phyloP scores from a whole-genome alignment of 2,113 vertebrate genomes.

The Platysternon megacephalum region DNA sequence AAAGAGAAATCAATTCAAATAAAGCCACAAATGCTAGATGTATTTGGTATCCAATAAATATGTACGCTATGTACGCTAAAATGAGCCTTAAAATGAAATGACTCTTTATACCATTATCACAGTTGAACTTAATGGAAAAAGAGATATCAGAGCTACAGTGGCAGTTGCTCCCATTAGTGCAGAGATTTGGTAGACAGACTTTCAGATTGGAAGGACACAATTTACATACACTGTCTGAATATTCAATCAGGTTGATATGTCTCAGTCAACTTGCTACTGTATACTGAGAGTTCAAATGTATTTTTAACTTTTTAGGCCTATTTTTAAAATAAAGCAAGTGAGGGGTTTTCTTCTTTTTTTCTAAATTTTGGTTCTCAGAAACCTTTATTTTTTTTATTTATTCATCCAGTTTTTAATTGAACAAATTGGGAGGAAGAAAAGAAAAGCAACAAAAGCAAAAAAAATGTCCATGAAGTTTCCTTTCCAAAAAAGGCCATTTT shows the following conservation, averaged over 20 bases:
- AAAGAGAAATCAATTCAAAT: not conserved
- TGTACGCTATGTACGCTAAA: not conserved
- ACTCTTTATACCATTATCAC: not conserved
- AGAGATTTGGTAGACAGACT: not conserved
- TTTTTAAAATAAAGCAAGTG: not conserved
- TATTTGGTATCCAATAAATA: not conserved
- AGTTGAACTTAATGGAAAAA: not conserved
- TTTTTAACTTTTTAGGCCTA: not conserved
- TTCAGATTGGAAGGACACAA: rapidly evolving
- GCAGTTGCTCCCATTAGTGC: not conserved
- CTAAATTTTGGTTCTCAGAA: not conserved
- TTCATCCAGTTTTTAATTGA: not conserved
- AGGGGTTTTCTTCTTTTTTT: not conserved
- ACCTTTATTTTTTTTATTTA: not conserved
- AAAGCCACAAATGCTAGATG: not conserved
- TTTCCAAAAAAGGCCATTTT: not conserved
- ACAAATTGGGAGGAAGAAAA: not conserved
- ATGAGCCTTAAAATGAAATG: not conserved
- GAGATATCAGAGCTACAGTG: not conserved
- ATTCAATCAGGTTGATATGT: not conserved
- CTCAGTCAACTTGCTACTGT: not conserved
- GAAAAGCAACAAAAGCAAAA: not conserved
- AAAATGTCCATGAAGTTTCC: not conserved
- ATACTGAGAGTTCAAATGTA: not conserved
- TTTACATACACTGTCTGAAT: rapidly evolving